Base-by-base conservation (phyloP, 2,888 invertebrate genomes). In the Girardia tigrina region DNA sequence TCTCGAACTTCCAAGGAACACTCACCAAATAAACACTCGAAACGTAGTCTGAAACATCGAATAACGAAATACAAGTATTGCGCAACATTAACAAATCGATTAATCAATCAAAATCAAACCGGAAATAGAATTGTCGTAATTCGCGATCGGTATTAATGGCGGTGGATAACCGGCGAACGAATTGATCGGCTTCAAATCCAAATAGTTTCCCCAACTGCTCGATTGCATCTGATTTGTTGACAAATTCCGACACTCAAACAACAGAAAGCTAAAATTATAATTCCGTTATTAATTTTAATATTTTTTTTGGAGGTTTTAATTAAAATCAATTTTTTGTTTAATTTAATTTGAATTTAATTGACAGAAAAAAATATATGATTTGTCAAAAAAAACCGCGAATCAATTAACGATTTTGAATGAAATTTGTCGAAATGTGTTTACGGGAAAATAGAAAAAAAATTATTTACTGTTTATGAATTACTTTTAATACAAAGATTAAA, bases 401-500 rank as follows among this genome's bases (percentile, higher is more conserved):
- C n/a, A n/a, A n/a, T n/a, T n/a, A n/a, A n/a, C n/a, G n/a, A n/a
- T n/a, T n/a, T n/a, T n/a, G n/a, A n/a, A n/a, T n/a, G n/a, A n/a
- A n/a, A n/a, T n/a, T n/a, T n/a, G n/a, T n/a, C n/a, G n/a, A n/a
- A n/a, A n/a, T n/a, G n/a, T n/a, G n/a, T n/a, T n/a, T n/a, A n/a
- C n/a, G n/a, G n/a, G n/a, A n/a, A n/a, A 56, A 56, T n/a, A 56
- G 23, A 56, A 12, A 4, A 2, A 56, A 56, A 56, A 56, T 56
- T 56, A 56, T 56, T 56, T 56, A 56, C 56, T 56, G 56, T 56
- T 56, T 56, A 56, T 56, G 23, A 56, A n/a, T n/a, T 56, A 56
- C n/a, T 2, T 56, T 56, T 56, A 56, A 56, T 56, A 56, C 56
- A 56, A 56, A 56, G 56, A 56, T 56, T 56, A 56, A 56, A 56